Conservation (phyloP, 2,888 invertebrate species). For the Luperina nickerlii region DNA sequence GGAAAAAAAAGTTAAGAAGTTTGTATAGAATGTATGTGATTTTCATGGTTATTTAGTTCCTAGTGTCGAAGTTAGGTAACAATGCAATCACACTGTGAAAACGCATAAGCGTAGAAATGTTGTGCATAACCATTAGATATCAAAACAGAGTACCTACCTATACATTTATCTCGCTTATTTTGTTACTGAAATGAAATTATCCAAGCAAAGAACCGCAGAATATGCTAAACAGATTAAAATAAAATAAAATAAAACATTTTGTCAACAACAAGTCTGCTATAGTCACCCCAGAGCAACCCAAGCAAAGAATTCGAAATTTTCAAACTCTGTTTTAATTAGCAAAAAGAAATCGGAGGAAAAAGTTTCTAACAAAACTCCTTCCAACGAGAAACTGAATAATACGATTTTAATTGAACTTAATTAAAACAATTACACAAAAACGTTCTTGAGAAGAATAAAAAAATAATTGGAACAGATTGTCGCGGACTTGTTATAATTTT, state of each 20-base stretch:
- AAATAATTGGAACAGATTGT: slow-evolving; percentile 72
- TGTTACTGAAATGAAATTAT: neutral
- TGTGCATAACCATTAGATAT: neutral
- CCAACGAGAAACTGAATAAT: slow-evolving; percentile 69
- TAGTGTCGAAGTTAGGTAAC: neutral
- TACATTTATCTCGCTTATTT: neutral
- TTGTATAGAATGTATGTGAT: neutral
- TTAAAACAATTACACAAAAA: slow-evolving; percentile 67
- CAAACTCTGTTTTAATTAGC: slow-evolving; percentile 74
- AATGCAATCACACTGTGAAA: neutral
- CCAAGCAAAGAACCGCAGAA: neutral
- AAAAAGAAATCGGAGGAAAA: slow-evolving; percentile 68
- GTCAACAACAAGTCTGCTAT: slow-evolving; percentile 42
- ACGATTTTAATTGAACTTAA: slow-evolving; percentile 81
- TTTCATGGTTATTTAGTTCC: neutral
- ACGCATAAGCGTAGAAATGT: neutral
- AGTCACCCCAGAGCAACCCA: slow-evolving; percentile 57
- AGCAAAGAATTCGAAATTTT: slow-evolving; percentile 65
- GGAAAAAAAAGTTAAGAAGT: neutral
- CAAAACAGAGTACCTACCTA: neutral
- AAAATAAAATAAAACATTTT: slow-evolving; percentile 16
- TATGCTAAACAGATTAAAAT: slow-evolving; percentile 5
- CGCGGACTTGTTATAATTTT: slow-evolving; percentile 50
- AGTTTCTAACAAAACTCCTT: slow-evolving; percentile 65
- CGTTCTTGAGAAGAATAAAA: slow-evolving; percentile 63